phyloP scores from a whole-genome alignment of 53 echinoderm and acorn worm species.

The Echinarachnius parma region DNA sequence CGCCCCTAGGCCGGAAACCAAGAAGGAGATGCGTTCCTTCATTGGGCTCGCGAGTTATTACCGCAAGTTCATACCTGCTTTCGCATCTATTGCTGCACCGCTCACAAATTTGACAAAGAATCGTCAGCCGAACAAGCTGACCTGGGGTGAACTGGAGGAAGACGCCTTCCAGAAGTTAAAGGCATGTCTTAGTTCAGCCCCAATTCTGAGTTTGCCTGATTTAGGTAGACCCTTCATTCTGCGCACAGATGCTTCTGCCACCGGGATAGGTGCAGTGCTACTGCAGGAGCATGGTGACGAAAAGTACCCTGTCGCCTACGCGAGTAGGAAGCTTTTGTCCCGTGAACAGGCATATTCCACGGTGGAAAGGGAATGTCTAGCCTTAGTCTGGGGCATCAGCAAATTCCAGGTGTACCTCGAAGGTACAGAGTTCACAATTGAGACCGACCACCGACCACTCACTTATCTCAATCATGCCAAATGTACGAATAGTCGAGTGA shows the following conservation, averaged over 20 bases:
- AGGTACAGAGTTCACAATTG: constrained; percentile 40
- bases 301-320: constrained; percentile 52
- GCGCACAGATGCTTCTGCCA: constrained; percentile 49
- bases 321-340: constrained; percentile 48
- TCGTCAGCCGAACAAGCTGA: constrained; percentile 51
- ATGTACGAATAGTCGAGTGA: constrained; percentile 39
- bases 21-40: constrained; percentile 59
- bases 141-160: constrained; percentile 46
- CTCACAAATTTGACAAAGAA: constrained; percentile 59
- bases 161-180: constrained; percentile 48
- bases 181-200: constrained; percentile 12
- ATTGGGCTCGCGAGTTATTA: constrained; percentile 51
- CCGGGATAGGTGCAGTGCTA: constrained; percentile 50
- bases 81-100: constrained; percentile 52
- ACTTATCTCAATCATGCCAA: constrained; percentile 47
- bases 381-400: constrained; percentile 52
- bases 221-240: constrained; percentile 37
- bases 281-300: constrained; percentile 50
- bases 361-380: constrained; percentile 59
- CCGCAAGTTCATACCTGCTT: constrained; percentile 48
- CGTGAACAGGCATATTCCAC: constrained; percentile 49
- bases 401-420: constrained; percentile 57
- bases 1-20: constrained; percentile 50
- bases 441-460: constrained; percentile 53
- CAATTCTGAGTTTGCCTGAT: constrained; percentile 56